Percentiles rank a stretch among this genome's conserved stretches.
Evolutionary conservation across 2,113 vertebrate species (phyloP).

Genomic region (Acinonyx jubatus): DNA sequence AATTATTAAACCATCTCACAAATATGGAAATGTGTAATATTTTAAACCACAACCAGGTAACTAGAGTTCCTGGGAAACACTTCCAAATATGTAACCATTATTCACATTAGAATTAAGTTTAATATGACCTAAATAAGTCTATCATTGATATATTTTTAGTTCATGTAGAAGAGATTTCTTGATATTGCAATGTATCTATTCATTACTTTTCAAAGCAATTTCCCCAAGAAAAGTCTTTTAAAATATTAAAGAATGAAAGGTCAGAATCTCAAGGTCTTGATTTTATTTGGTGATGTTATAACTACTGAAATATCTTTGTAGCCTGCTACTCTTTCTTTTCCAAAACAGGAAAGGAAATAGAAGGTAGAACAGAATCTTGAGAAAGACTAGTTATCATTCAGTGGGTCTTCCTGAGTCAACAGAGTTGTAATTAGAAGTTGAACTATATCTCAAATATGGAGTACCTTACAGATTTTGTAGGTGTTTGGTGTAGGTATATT

Average conservation of each 20-base stretch:
- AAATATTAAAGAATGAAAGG: neutral
- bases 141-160: constrained; percentile 10
- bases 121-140: constrained; percentile 34
- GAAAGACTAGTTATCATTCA: neutral
- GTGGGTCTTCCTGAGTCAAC: neutral
- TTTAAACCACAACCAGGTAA: neutral
- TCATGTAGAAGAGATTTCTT: neutral
- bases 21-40: neutral
- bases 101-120: neutral
- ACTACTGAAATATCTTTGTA: neutral
- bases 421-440: neutral
- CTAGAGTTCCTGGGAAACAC: neutral
- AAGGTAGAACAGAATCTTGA: neutral
- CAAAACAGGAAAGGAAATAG: neutral
- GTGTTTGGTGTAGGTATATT: neutral
- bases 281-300: constrained; percentile 9
- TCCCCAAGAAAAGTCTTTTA: neutral
- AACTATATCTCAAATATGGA: neutral
- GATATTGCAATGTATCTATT: neutral
- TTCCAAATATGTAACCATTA: neutral
- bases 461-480: neutral
- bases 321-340: neutral
- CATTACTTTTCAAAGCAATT: neutral
- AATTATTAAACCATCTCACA: neutral
- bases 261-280: neutral